phyloP scores from a whole-genome alignment of 2,113 vertebrate species.

The Baryphthengus martii region DNA sequence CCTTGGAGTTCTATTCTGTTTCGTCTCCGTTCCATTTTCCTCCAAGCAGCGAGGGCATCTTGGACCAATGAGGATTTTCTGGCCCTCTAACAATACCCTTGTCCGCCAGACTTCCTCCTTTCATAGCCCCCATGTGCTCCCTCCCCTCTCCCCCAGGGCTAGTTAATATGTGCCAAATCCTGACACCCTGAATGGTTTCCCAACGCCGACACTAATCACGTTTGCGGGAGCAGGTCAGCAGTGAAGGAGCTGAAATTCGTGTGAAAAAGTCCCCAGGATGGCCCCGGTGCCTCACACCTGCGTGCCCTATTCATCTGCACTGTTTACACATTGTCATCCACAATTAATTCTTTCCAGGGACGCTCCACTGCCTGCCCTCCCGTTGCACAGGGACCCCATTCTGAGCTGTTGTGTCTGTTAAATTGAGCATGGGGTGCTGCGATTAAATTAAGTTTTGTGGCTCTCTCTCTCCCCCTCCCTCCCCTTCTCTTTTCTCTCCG shows the following conservation, averaged over 20 bases:
- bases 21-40: background rate
- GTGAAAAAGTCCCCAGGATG: slow-evolving; percentile 76
- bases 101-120: slow-evolving; percentile 60
- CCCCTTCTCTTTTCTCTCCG: slow-evolving; percentile 28
- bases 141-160: slow-evolving; percentile 24
- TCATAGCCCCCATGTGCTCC: slow-evolving; percentile 33
- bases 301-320: slow-evolving; percentile 77
- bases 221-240: slow-evolving; percentile 74
- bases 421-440: slow-evolving; percentile 81
- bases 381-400: slow-evolving; percentile 77
- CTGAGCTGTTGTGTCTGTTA: slow-evolving; percentile 83
- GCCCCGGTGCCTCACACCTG: slow-evolving; percentile 81
- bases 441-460: slow-evolving; percentile 81
- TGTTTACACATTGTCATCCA: slow-evolving; percentile 84
- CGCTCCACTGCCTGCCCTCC: slow-evolving; percentile 73
- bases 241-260: slow-evolving; percentile 71
- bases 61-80: slow-evolving; percentile 34
- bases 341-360: slow-evolving; percentile 83
- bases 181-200: slow-evolving; percentile 72
- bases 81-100: slow-evolving; percentile 52
- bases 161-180: slow-evolving; percentile 72
- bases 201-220: slow-evolving; percentile 72
- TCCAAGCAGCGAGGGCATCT: background rate
- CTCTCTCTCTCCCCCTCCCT: slow-evolving; percentile 20
- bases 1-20: background rate